Evolutionary conservation across 2,113 vertebrate species (phyloP), one percentile per base, ranked within the genome.

Genomic region (Petroica traversi): DNA sequence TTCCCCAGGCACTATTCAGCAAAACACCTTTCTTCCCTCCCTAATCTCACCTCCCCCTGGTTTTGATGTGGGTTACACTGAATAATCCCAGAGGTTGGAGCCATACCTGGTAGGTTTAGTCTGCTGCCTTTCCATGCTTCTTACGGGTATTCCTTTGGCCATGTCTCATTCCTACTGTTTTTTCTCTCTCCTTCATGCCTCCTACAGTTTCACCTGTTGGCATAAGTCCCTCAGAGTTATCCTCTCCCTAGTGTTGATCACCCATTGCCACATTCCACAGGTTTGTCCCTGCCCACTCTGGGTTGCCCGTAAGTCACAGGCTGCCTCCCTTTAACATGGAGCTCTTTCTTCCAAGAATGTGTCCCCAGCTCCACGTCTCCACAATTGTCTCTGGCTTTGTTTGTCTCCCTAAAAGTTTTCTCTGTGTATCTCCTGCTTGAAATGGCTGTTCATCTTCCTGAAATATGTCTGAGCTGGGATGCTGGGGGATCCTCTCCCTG

Each of bases 231-330:
- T 59, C 62, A 83, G 57, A 41, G 16, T 9, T 41, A 12, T 63
- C 43, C 19, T 54, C 68, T 33, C 14, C n/a, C 45, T 28, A 3
- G 18, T 22, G 24, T 31, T 62, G 17, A 28, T 62, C 15, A 52
- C 36, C 18, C 6, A n/a, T 12, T 36, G 41, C 22, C 57, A 41
- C 55, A 69, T 46, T 15, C 45, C 9, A 12, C 16, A 61, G 15
- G 4, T 8, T 2, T 67, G 9, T 76, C 36, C 33, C 22, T 79
- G 49, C 7, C 15, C 17, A 20, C 12, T 41, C 18, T 41, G 64
- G 15, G 16, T 34, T 9, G 1, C 23, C 41, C 14, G 3, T 2
- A 10, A 48, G 24, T 40, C 1, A 1, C 20, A 63, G 12, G 8
- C 18, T 69, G 17, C 33, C 31, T 46, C 6, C 14, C 48, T 76